A percentile compares a stretch with the other conserved stretches of the same genome.
These are phyloP conservation scores for Gryllus longicercus DNA, from an alignment of 2,888 invertebrate genomes.

Conservation along the genomic window DNA sequence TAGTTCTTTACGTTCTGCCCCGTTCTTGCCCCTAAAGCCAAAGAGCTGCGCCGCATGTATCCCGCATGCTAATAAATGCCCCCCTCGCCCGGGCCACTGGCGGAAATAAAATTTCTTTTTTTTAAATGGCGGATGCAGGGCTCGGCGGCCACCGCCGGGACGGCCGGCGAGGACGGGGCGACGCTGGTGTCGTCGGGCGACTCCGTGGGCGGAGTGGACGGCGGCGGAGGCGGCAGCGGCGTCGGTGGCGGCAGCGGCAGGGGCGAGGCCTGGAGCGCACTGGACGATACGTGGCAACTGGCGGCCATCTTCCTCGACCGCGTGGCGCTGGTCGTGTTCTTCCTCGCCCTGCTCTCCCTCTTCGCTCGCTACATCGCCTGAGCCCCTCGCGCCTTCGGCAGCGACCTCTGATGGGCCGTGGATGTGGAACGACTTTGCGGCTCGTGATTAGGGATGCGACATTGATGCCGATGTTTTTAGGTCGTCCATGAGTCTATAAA, in stretches of 20 bases:
- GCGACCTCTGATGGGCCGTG: too few relatives aligned
- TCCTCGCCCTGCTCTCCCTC: conserved; percentile 19
- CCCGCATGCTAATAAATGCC: too few relatives aligned
- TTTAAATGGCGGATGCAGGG: background rate
- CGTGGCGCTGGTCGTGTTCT: conserved; percentile 12
- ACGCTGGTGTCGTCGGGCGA: background rate
- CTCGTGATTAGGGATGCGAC: too few relatives aligned
- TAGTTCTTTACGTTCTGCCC: too few relatives aligned
- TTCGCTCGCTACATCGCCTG: background rate
- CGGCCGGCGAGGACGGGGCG: conserved; percentile 21
- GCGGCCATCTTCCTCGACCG: conserved; percentile 24
- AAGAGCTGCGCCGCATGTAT: too few relatives aligned
- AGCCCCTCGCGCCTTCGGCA: too few relatives aligned
- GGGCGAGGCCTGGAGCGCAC: background rate
- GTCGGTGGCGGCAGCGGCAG: background rate
- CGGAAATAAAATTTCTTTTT: too few relatives aligned
- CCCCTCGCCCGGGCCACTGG: too few relatives aligned
- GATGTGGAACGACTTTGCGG: too few relatives aligned
- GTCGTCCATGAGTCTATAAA: too few relatives aligned
- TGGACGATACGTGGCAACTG: conserved; percentile 22
- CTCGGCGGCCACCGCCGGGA: conserved; percentile 17
- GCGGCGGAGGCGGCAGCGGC: background rate
- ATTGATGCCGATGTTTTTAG: too few relatives aligned
- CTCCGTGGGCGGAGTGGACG: background rate
- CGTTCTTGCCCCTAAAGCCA: too few relatives aligned